Conservation (phyloP, 2,113 vertebrate species). For the Sturnus vulgaris region DNA sequence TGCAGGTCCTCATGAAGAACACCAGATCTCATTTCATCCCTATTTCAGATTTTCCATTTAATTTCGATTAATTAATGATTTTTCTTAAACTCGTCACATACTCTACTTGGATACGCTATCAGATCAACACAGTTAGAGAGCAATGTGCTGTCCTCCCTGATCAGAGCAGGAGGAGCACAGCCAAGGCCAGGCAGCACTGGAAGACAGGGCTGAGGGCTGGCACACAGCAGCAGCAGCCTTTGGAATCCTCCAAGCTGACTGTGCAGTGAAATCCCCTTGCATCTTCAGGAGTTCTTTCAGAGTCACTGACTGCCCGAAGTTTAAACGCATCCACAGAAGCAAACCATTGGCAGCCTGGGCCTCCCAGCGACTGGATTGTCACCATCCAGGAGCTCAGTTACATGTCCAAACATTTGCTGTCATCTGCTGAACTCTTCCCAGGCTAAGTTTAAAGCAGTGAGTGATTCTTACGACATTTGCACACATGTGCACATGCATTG, state of each 20-base stretch:
- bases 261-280: not conserved
- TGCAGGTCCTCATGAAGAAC: not conserved
- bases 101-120: not conserved
- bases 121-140: not conserved
- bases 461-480: accelerated
- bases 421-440: not conserved
- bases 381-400: not conserved
- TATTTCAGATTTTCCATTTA: not conserved
- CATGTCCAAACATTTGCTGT: not conserved
- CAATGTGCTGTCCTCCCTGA: constrained; percentile 35
- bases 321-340: not conserved
- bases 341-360: not conserved
- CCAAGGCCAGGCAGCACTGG: not conserved
- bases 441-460: accelerated
- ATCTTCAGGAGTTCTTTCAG: constrained; percentile 7
- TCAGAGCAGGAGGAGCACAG: not conserved
- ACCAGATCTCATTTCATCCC: not conserved
- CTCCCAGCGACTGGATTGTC: not conserved
- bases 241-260: not conserved
- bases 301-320: not conserved
- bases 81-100: not conserved
- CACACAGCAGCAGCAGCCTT: not conserved
- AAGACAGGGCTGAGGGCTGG: not conserved
- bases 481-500: accelerated
- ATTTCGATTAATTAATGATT: not conserved